Evolutionary conservation across 2,888 invertebrate species (phyloP).

Genomic region (Drosophila paucipuncta): DNA sequence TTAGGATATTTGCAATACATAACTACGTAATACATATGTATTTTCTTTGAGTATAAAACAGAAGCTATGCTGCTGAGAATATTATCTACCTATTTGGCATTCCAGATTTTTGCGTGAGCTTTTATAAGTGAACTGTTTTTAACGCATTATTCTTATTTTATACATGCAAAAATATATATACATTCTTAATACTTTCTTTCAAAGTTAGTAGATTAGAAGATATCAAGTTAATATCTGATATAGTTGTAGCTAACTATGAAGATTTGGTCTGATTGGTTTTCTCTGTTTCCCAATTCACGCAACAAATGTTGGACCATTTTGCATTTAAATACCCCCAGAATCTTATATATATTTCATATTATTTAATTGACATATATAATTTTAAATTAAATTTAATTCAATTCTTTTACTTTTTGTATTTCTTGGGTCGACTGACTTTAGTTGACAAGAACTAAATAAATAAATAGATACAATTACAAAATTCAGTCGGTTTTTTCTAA

Average conservation of each 20-base stretch:
- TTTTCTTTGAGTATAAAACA: not conserved
- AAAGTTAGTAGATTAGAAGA: not conserved
- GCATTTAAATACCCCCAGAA: too few species aligned
- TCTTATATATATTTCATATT: too few species aligned
- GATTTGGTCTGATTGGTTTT: too few species aligned
- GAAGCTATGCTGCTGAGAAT: not conserved
- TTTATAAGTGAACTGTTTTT: not conserved
- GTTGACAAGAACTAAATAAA: too few species aligned
- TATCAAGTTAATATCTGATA: not conserved
- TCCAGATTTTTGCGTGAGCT: rapidly evolving
- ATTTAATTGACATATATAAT: too few species aligned
- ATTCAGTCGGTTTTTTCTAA: not conserved
- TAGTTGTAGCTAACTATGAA: not conserved
- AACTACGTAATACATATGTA: not conserved
- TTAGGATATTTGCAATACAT: not conserved
- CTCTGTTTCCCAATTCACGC: too few species aligned
- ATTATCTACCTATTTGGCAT: not conserved
- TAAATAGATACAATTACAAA: not conserved
- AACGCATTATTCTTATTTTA: not conserved
- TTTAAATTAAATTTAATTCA: too few species aligned
- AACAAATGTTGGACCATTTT: too few species aligned
- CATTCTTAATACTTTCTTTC: not conserved
- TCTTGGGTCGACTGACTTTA: too few species aligned
- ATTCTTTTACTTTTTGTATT: too few species aligned
- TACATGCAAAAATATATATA: not conserved